Conservation (phyloP, 2,888 invertebrate genomes). For the Drosophila parthenogenetica region DNA sequence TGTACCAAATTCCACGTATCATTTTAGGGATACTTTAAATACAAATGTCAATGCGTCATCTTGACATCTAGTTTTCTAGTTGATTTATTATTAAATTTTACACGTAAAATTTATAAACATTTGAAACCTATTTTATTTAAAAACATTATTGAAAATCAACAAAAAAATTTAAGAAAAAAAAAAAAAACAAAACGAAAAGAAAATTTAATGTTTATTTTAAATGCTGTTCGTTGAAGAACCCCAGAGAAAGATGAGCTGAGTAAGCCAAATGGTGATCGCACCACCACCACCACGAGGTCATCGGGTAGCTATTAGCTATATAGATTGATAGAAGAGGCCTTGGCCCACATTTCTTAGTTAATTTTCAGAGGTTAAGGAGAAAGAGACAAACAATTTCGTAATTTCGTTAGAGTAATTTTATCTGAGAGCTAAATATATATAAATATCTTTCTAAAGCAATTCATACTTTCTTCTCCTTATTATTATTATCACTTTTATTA, state of each 20-base stretch:
- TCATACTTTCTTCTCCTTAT: constrained; percentile 32
- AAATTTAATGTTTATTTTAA: constrained; percentile 62
- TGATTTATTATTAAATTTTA: constrained; percentile 79
- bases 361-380: constrained; percentile 55
- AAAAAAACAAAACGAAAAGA: constrained; percentile 55
- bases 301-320: constrained; percentile 44
- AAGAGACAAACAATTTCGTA: constrained; percentile 49
- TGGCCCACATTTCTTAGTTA: constrained; percentile 60
- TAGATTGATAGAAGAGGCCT: constrained; percentile 37
- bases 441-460: constrained; percentile 29
- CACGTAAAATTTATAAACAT: constrained; percentile 77
- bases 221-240: constrained; percentile 65
- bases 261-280: constrained; percentile 22
- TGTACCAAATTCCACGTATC: constrained; percentile 59
- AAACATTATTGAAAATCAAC: constrained; percentile 46
- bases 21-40: constrained; percentile 68
- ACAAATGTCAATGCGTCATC: constrained; percentile 68
- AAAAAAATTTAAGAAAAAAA: constrained; percentile 25
- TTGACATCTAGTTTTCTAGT: constrained; percentile 79
- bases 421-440: constrained; percentile 67
- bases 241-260: constrained; percentile 36
- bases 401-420: constrained; percentile 57
- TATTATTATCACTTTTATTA: constrained; percentile 34
- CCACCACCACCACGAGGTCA: constrained; percentile 24
- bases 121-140: constrained; percentile 71